phyloP scores from a whole-genome alignment of 2,797 vertebrate genomes.

The Tadarida brasiliensis region DNA sequence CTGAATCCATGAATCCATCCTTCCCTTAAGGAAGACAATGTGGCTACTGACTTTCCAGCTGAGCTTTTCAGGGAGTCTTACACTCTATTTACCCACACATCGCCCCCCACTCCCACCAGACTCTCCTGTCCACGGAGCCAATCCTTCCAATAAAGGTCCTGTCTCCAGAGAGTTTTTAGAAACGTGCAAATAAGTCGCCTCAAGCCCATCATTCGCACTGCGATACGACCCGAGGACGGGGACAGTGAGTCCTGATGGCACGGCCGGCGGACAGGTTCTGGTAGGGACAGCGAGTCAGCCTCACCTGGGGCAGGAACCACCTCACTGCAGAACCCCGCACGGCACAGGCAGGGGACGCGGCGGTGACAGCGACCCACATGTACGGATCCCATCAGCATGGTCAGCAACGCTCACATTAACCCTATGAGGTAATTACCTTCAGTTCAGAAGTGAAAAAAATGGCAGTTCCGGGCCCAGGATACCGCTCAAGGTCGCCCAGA shows the following conservation, averaged over 20 bases:
- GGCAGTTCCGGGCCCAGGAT: too few relatives aligned
- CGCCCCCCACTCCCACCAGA: neutral
- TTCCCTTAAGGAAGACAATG: neutral
- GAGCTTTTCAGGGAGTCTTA: neutral
- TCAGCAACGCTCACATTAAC: neutral
- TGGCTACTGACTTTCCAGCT: neutral
- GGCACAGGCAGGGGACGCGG: neutral
- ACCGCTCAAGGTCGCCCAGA: too few relatives aligned
- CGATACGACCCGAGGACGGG: neutral
- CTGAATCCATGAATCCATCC: neutral
- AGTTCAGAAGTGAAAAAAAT: neutral
- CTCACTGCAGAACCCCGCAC: too few relatives aligned
- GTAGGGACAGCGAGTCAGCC: neutral
- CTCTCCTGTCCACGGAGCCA: neutral
- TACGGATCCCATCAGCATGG: rapidly evolving
- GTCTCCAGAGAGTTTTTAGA: neutral
- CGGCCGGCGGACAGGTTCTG: neutral
- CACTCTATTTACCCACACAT: neutral
- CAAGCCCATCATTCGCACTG: neutral
- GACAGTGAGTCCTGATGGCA: neutral
- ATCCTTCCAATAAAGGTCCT: neutral
- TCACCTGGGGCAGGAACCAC: rapidly evolving
- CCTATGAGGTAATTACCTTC: neutral
- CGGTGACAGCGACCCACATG: rapidly evolving
- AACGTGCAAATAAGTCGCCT: neutral